A percentile compares a stretch with the other conserved stretches of the same genome.
Conservation (phyloP, 2,888 invertebrate species). For the Brassicogethes aeneus region DNA sequence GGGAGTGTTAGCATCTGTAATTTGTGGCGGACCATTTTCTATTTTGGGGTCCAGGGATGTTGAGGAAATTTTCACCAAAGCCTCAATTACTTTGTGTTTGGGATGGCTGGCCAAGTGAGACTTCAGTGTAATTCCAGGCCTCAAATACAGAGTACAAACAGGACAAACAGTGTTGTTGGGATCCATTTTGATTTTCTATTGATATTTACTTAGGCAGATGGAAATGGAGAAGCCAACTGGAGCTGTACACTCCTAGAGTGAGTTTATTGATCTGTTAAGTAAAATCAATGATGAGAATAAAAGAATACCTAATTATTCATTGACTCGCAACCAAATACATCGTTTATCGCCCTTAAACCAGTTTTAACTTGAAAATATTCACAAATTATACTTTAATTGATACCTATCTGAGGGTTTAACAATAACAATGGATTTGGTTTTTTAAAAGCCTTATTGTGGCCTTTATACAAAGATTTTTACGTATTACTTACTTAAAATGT, state of each 20-base stretch:
- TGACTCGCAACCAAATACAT: too few species aligned
- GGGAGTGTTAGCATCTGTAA: not conserved
- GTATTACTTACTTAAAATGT: not conserved
- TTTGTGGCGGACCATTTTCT: constrained; percentile 11
- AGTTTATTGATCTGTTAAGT: constrained; percentile 31
- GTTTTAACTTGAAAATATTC: too few species aligned
- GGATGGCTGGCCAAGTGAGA: constrained; percentile 79
- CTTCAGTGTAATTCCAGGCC: constrained; percentile 74
- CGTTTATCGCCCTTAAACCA: too few species aligned
- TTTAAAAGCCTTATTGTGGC: not conserved
- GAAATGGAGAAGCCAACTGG: constrained; percentile 12
- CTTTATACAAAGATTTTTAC: not conserved
- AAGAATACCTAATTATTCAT: constrained; percentile 1
- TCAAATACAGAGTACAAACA: constrained; percentile 74
- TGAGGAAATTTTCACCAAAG: constrained; percentile 43
- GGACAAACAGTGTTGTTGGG: constrained; percentile 53
- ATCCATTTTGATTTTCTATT: constrained; percentile 26
- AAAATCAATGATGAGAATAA: constrained; percentile 29
- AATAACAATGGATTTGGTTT: constrained; percentile 1
- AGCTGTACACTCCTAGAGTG: constrained; percentile 22
- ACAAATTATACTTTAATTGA: not conserved
- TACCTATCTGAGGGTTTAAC: not conserved
- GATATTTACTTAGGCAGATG: constrained; percentile 3
- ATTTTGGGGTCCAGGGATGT: constrained; percentile 19
- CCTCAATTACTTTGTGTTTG: constrained; percentile 80